Conservation (phyloP, 2,797 vertebrate species). For the Hylomyscus alleni region DNA sequence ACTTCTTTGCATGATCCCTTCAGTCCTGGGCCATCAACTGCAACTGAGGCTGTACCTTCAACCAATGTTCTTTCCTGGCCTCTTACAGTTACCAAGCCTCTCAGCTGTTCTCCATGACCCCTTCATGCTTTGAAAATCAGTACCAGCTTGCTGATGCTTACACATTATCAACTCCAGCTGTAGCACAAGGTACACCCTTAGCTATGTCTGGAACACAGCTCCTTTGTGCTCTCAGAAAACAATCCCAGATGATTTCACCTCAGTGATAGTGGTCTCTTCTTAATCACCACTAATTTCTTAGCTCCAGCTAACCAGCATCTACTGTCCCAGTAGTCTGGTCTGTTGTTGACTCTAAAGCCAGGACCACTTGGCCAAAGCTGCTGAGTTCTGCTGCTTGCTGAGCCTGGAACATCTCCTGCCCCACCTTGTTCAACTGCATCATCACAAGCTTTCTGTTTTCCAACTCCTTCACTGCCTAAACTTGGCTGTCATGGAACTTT, state of each 20-base stretch:
- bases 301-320: not conserved
- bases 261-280: not conserved
- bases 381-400: not conserved
- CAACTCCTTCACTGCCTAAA: not conserved
- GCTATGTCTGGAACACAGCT: no score
- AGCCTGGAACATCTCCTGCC: not conserved
- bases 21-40: not conserved
- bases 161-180: not conserved
- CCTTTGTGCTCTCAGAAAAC: no score
- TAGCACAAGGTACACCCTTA: not conserved
- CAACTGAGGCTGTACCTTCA: not conserved
- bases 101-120: no score
- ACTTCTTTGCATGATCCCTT: not conserved
- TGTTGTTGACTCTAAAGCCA: not conserved
- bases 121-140: not conserved
- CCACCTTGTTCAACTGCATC: not conserved
- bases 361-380: not conserved
- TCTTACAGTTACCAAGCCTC: no score
- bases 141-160: not conserved
- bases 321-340: not conserved
- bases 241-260: no score
- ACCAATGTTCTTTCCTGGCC: not conserved
- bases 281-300: not conserved
- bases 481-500: not conserved
- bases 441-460: not conserved